Evolutionary conservation across 2,888 invertebrate genomes (phyloP), one percentile per base, ranked within the genome.

Genomic region (Gisinianus flammeolus): DNA sequence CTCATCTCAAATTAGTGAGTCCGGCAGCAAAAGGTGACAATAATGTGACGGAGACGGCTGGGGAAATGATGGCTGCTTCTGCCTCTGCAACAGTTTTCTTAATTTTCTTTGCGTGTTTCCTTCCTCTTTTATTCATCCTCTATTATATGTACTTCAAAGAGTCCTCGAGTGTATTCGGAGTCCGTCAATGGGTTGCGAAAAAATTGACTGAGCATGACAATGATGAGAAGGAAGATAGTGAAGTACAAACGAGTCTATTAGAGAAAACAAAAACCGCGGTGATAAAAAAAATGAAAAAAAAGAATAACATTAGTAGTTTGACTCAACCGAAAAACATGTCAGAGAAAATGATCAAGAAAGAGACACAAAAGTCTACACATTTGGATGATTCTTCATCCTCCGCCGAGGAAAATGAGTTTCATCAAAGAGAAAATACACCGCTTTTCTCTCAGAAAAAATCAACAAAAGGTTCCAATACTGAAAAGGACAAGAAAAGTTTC

Each of bases 121-220:
- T 66, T 16, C 66, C 66, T 2, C 19, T 66, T 30, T 10, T 31
- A 26, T 66, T 28, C 66, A 1, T 66, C 66, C 28, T 66, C 66
- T 66, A 66, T n/a, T 66, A 66, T n/a, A 19, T 66, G 66, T 66
- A 66, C 30, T 19, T 19, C 10, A 66, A 19, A 30, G 58, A 58
- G 8, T 44, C 44, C 19, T 10, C 3, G 22, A 58, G 58, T 58
- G 24, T 58, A 0, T n/a, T 24, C 10, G 22, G 58, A 1, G 58
- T 58, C 22, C 58, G 16, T 24, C 19, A 24, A 8, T 12, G 58
- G 2, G 24, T 58, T n/a, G 58, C 58, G n/a, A 58, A 58, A 6
- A 58, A 58, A n/a, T 58, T 58, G n/a, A 58, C 58, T n/a, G 58
- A 58, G 22, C 58, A 58, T n/a, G 5, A 30, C 56, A 22, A 22